Evolutionary conservation across 2,888 invertebrate species (phyloP), one percentile per base, ranked within the genome.

Genomic region (Frankliniella fusca): DNA sequence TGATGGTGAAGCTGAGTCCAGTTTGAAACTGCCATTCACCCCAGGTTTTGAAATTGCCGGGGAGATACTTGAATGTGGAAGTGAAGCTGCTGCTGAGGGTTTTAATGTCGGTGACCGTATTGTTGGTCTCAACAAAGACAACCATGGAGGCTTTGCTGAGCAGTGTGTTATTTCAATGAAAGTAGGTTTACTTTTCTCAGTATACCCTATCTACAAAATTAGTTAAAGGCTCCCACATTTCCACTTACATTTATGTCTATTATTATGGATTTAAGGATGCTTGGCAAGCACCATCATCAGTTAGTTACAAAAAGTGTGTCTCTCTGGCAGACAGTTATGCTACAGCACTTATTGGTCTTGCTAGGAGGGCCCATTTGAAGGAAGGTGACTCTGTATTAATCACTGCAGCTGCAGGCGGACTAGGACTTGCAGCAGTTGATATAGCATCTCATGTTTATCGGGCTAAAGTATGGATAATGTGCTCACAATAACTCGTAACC

Each of bases 31-130:
- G 80, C 93, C 93, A 0, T 90, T 91, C 85, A 87, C 91, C 48
- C 92, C 93, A 82, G 93, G 93, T 10, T 92, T 91, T 87, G 93
- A 94, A 87, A 86, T 92, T 15, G 89, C 90, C 50, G 93, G 93
- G 0, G 91, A 91, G 86, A 88, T 93, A 65, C 80, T 90, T 28
- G 90, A 91, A 87, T 88, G 91, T 0, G 81, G 82, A 23, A 83
- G 82, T 11, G 82, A 84, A 15, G 84, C 83, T 3, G 90, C 90
- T 27, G 88, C 90, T 15, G 85, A 87, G 83, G 86, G 84, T 48
- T 82, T 84, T 83, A 84, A 54, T 84, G 87, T 89, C 38, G 93
- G 93, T 1, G 92, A 93, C 85, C 89, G 90, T 84, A 91, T 93
- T 0, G 88, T 92, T 61, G 92, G 90, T 20, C 87, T 92, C 79